Conservation (phyloP, 92 coral and sea anemone species). For the Palythoa grandis region DNA sequence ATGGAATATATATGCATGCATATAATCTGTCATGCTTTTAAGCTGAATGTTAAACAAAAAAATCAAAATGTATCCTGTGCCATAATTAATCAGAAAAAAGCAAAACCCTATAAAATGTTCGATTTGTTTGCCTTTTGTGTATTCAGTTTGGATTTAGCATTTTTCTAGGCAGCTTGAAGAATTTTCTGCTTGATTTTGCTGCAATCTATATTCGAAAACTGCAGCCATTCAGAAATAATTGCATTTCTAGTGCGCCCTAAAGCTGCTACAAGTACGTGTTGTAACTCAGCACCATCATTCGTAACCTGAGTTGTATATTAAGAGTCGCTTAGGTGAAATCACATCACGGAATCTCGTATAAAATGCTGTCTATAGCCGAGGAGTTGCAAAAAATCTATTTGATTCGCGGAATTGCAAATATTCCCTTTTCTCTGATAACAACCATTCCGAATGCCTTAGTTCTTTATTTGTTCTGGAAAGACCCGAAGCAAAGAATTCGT, state of each 20-base stretch:
- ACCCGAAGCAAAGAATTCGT: constrained; percentile 32
- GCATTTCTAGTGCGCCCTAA: no score
- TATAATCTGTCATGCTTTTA: neutral
- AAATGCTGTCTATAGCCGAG: constrained; percentile 12
- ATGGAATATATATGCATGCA: neutral
- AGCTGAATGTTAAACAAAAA: neutral
- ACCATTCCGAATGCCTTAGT: constrained; percentile 24
- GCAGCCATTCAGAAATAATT: no score
- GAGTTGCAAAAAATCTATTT: constrained; percentile 8
- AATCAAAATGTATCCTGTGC: neutral
- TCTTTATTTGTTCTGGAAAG: constrained; percentile 31
- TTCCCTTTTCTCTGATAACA: constrained; percentile 20
- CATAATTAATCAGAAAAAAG: neutral
- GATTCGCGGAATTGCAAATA: constrained; percentile 24
- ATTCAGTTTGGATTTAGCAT: neutral
- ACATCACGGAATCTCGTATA: neutral
- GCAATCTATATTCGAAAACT: no score
- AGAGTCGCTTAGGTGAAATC: neutral
- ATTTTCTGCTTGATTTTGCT: neutral
- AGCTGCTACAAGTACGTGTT: no score
- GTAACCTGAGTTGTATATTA: neutral
- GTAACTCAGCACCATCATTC: neutral
- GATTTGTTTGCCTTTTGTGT: neutral
- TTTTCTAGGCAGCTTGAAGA: no score
- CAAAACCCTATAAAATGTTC: neutral